phyloP scores from a whole-genome alignment of 2,888 invertebrate species.

The Parascotia fuliginaria region DNA sequence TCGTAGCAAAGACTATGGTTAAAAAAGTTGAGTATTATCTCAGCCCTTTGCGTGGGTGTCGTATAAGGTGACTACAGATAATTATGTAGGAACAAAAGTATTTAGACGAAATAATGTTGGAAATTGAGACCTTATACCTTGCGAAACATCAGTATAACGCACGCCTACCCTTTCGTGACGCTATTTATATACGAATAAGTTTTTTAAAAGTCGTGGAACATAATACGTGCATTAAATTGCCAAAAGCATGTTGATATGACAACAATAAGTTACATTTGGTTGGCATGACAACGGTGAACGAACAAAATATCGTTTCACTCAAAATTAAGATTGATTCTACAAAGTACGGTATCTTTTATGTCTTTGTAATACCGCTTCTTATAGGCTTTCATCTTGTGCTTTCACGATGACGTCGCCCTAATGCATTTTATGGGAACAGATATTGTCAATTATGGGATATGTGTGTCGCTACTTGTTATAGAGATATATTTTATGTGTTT shows the following conservation, averaged over 20 bases:
- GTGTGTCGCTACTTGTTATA: not conserved
- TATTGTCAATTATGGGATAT: constrained; percentile 36
- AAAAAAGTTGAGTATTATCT: too few species aligned
- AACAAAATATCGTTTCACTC: constrained; percentile 47
- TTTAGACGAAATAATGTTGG: too few species aligned
- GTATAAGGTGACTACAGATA: too few species aligned
- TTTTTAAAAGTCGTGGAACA: not conserved
- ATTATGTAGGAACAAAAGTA: too few species aligned
- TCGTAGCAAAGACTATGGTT: too few species aligned
- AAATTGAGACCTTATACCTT: too few species aligned
- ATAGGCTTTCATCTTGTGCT: constrained; percentile 26
- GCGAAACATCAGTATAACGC: too few species aligned
- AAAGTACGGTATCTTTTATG: constrained; percentile 14
- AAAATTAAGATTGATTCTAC: constrained; percentile 51
- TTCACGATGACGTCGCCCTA: constrained; percentile 31
- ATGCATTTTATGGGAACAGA: constrained; percentile 35
- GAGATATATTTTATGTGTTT: not conserved
- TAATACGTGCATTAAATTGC: too few species aligned
- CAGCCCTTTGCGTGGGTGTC: too few species aligned
- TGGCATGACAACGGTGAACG: constrained; percentile 9
- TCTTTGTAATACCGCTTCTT: constrained; percentile 7
- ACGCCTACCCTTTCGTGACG: too few species aligned
- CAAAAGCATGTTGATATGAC: not conserved
- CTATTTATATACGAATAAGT: too few species aligned
- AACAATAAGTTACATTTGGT: not conserved